Percentiles rank a stretch among this genome's conserved stretches.
These are phyloP conservation scores for Rhincodon typus DNA, from an alignment of 2,797 vertebrate species.

Conservation along the genomic window DNA sequence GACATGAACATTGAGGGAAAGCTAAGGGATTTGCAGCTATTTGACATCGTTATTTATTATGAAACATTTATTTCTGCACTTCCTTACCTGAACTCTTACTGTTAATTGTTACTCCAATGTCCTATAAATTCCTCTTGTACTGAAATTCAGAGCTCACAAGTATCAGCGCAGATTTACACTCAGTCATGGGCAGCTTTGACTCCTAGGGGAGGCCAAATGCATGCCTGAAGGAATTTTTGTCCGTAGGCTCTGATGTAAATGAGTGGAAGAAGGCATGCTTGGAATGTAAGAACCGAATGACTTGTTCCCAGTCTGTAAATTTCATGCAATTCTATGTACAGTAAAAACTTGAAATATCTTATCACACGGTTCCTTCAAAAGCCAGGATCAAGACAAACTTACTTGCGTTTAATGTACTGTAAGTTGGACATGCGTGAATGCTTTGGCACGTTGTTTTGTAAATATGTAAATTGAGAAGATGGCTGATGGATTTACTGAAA, in stretches of 20 bases:
- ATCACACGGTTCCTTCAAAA: background rate
- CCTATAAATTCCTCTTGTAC: background rate
- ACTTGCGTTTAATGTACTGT: background rate
- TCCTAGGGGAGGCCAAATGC: no score
- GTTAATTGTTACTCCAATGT: background rate
- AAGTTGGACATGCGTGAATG: background rate
- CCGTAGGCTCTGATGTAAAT: background rate
- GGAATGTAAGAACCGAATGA: background rate
- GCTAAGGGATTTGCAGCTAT: background rate
- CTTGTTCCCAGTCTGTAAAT: background rate
- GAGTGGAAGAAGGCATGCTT: background rate
- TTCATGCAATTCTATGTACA: background rate
- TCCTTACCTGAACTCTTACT: background rate
- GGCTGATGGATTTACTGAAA: background rate
- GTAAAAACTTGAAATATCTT: background rate
- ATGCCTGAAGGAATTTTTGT: background rate
- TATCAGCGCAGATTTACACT: background rate
- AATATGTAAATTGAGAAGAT: background rate
- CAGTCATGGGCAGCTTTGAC: background rate
- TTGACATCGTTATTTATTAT: conserved; percentile 25
- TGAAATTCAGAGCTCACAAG: background rate
- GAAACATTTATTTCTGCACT: conserved; percentile 28
- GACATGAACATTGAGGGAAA: background rate
- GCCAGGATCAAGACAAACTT: background rate
- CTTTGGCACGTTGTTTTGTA: background rate